Evolutionary conservation across 2,888 invertebrate genomes (phyloP), one percentile per base, ranked within the genome.

Genomic region (Hypolimnas misippus): DNA sequence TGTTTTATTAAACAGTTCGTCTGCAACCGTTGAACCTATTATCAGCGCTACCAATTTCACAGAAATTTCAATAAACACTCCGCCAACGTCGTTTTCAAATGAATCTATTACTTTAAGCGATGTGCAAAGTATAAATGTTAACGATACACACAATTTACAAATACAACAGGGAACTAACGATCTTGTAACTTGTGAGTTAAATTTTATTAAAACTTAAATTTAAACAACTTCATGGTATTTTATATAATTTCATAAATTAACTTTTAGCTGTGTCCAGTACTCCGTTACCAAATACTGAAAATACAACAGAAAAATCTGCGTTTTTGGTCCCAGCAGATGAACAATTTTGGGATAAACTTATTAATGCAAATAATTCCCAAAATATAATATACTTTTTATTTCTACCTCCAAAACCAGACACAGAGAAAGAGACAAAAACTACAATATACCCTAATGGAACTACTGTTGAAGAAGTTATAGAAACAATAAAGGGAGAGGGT

Each of bases 391-490:
- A 79, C 38, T 67, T 83, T 35, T 76, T 79, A 50, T 67, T 81
- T 61, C 65, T 83, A 6, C 65, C 74, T 6, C 62, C 70, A n/a
- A 65, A 66, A 44, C 75, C 79, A 12, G 69, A 71, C 14, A 62
- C 82, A 2, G 78, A 81, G 58, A 81, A 70, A 61, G 74, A 80
- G 2, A 78, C 70, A 3, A 76, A 69, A 50, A 81, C 74, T 0
- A 82, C 75, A 3, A 69, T 81, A 25, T 75, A 75, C 52, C 72
- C 82, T 0, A 86, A 88, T 51, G 87, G 87, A 0, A 86, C 86
- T 7, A 70, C 76, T 25, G 59, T 82, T 46, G 77, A 81, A 68
- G 82, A 82, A 54, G 61, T 67, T 0, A 76, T 65, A 5, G 80
- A 82, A 62, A 70, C 52, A 31, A 60, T 57, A 12, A 65, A 55